Evolutionary conservation across 2,888 invertebrate species (phyloP).

Genomic region (Augiades crinisus): DNA sequence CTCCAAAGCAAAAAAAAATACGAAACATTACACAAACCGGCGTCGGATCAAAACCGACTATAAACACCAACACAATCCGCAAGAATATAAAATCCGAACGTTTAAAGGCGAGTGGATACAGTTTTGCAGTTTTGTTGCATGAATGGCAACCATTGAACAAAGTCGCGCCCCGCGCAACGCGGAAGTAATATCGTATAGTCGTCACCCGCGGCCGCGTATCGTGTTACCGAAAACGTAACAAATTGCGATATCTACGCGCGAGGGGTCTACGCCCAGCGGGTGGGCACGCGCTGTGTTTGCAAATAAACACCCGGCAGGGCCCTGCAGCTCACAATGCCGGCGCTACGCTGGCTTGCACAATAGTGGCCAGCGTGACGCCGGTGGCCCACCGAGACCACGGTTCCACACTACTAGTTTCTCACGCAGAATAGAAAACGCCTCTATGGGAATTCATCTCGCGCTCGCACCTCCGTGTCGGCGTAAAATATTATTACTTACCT

Average conservation of each 20-base stretch:
- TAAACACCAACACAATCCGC: no score
- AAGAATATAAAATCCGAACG: constrained; percentile 1
- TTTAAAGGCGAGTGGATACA: neutral
- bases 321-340: constrained; percentile 45
- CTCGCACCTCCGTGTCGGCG: constrained; percentile 10
- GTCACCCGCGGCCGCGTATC: constrained; percentile 41
- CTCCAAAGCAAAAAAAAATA: no score
- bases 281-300: constrained; percentile 68
- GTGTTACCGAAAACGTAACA: constrained; percentile 65
- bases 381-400: constrained; percentile 42
- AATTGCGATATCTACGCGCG: constrained; percentile 54
- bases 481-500: constrained; percentile 30
- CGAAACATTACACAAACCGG: no score
- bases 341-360: constrained; percentile 51
- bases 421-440: constrained; percentile 58
- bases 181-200: constrained; percentile 26
- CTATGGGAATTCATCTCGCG: constrained; percentile 41
- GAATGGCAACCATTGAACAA: no score
- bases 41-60: no score
- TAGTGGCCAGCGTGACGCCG: constrained; percentile 58
- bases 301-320: constrained; percentile 75
- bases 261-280: constrained; percentile 49
- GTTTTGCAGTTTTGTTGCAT: neutral
- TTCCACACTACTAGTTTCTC: constrained; percentile 50
- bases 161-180: neutral